A percentile compares a stretch with the other conserved stretches of the same genome.
phyloP scores from a whole-genome alignment of 2,113 vertebrate genomes.

The Xiphophorus hellerii region DNA sequence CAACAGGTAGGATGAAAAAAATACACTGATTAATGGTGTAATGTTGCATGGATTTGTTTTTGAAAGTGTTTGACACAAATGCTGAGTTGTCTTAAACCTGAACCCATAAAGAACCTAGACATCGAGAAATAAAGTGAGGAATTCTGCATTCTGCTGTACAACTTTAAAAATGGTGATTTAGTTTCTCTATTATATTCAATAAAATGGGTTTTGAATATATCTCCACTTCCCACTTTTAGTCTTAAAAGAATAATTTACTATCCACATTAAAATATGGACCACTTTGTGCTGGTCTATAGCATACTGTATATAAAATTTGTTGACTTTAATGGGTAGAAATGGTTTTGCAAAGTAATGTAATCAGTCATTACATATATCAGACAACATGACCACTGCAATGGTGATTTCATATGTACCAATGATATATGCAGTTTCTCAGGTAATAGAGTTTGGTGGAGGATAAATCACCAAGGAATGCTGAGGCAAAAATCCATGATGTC shows the following conservation, averaged over 20 bases:
- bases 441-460: background rate
- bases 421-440: background rate
- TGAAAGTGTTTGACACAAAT: background rate
- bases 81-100: background rate
- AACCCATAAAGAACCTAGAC: background rate
- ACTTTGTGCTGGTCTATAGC: no score
- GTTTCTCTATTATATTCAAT: no score
- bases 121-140: background rate
- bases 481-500: conserved; percentile 36
- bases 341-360: background rate
- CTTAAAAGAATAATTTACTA: no score
- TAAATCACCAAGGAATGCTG: conserved; percentile 29
- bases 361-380: background rate
- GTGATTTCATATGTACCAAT: background rate
- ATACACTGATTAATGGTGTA: background rate
- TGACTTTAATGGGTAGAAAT: no score
- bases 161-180: no score
- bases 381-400: background rate
- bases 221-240: no score
- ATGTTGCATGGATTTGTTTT: background rate
- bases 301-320: no score
- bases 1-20: conserved; percentile 75
- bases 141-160: background rate
- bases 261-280: no score
- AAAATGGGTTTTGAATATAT: no score